Evolutionary conservation across 2,888 invertebrate genomes (phyloP), one percentile per base, ranked within the genome.

Genomic region (Aphelenchoides bicaudatus): DNA sequence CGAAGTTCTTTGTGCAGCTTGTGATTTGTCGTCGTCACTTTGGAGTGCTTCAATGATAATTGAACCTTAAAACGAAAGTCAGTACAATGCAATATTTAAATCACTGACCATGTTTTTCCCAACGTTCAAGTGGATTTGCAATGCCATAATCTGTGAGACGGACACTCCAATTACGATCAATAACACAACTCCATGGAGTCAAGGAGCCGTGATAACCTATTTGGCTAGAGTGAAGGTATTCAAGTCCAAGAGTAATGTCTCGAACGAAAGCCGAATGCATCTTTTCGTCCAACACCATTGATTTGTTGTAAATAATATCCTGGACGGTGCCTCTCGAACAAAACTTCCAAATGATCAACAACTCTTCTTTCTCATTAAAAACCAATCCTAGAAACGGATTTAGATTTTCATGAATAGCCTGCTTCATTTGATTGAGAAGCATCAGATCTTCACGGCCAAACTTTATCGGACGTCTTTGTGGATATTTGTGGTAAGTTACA

Each of bases 361-460:
- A 59, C 38, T 75, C 76, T 25, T 76, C 76, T 51, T 67, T 71
- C 51, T 75, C 75, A 58, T 75, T 75, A 66, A 73, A 75, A 8
- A 66, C 61, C 63, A 75, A 75, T n/a, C 96, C 96, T 80, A 94
- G 90, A 83, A 96, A 96, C 55, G 91, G 90, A 83, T 94, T 94
- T 66, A 96, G 86, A 82, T 96, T 94, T 82, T 92, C 91, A 83
- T 96, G 94, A 34, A 91, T 86, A 73, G 94, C 83, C 80, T 93
- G 92, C 58, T 94, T 86, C 79, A 96, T 84, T 83, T 83, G 60
- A 6, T 59, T 66, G 16, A 67, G 49, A 38, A 67, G 46, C 38
- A 52, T 31, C 21, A 67, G 50, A 54, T 67, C 67, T 5, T 61
- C 64, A 13, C 68, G 57, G 13, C 27, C 30, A 25, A 67, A 67